Conservation (phyloP, 2,888 invertebrate species). For the Andrena marginata region DNA sequence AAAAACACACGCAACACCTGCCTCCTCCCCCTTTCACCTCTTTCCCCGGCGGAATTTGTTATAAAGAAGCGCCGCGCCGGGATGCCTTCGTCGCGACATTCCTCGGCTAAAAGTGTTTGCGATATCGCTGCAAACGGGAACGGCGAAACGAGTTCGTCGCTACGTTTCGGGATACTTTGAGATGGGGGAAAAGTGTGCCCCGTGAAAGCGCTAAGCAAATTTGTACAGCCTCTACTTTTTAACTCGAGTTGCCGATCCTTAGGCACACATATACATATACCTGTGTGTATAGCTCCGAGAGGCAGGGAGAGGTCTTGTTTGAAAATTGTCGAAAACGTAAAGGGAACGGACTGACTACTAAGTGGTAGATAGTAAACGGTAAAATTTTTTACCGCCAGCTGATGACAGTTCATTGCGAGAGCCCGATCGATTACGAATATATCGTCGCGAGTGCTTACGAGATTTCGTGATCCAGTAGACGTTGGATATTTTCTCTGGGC, state of each 20-base stretch:
- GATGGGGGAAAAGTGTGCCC: not conserved
- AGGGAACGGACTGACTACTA: not conserved
- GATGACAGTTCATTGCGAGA: not conserved
- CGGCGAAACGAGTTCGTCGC: not conserved
- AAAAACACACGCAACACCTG: too few species aligned
- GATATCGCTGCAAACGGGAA: not conserved
- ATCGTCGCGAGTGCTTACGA: too few species aligned
- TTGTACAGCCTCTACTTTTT: conserved; percentile 11
- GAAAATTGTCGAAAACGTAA: not conserved
- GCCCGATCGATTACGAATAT: too few species aligned
- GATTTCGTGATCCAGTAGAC: too few species aligned
- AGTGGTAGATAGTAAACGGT: not conserved
- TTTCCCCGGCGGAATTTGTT: not conserved
- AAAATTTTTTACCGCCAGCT: not conserved
- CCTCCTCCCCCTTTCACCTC: not conserved
- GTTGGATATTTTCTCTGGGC: too few species aligned
- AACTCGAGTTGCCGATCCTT: conserved; percentile 9
- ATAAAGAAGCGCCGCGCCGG: not conserved
- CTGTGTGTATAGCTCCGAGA: not conserved
- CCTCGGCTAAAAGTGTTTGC: conserved; percentile 10
- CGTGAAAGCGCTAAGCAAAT: conserved; percentile 3
- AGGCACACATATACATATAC: conserved; percentile 5
- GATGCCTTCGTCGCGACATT: not conserved
- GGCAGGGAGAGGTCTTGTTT: not conserved
- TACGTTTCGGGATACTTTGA: conserved; percentile 6